phyloP scores from a whole-genome alignment of 2,797 vertebrate genomes.

The Urosaurus nigricauda region DNA sequence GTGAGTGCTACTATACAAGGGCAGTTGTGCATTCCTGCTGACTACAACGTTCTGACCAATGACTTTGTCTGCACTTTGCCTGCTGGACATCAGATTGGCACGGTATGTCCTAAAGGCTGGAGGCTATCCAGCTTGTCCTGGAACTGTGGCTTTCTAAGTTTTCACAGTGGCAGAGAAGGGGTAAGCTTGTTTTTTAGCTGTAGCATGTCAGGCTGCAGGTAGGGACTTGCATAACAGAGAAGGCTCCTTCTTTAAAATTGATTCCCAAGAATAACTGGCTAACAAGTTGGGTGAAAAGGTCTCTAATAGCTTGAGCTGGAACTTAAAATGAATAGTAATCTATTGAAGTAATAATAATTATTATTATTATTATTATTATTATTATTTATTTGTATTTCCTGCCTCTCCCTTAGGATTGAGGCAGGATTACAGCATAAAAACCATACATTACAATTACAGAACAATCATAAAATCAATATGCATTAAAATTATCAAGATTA shows the following conservation, averaged over 20 bases:
- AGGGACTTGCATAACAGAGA: neutral
- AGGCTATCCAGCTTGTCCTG: accelerated
- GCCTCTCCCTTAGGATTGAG: no score
- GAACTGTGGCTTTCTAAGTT: neutral
- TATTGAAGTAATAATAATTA: no score
- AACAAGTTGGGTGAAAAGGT: neutral
- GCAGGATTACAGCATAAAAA: no score
- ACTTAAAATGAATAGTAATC: no score
- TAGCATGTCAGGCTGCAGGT: neutral
- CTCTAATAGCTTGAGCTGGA: no score
- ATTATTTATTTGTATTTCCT: no score
- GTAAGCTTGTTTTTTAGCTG: neutral
- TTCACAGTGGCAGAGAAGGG: no score
- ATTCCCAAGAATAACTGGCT: neutral
- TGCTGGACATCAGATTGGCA: constrained; percentile 88
- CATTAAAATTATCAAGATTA: no score
- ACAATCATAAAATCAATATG: no score
- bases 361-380: no score
- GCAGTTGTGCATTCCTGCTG: constrained; percentile 83
- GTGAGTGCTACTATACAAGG: constrained; percentile 87
- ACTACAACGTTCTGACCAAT: constrained; percentile 76
- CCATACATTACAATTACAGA: no score
- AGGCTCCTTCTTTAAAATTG: neutral
- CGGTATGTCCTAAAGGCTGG: constrained; percentile 75
- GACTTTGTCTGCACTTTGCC: constrained; percentile 85